Percentiles rank a stretch among this genome's conserved stretches.
Conservation (phyloP, 2,888 invertebrate species). For the Microchrysa polita region DNA sequence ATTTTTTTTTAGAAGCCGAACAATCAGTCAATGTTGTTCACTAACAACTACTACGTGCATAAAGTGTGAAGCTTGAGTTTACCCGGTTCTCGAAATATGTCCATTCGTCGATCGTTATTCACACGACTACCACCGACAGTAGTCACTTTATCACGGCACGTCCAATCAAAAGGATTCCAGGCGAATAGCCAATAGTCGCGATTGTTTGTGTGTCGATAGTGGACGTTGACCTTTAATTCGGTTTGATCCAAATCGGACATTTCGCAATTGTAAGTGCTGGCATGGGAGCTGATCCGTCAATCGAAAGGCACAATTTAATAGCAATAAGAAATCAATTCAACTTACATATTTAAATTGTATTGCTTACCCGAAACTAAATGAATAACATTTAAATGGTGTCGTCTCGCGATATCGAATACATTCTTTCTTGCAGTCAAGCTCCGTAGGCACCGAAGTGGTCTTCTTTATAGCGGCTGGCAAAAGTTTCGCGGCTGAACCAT, state of each 20-base stretch:
- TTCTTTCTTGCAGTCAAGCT: conserved; percentile 75
- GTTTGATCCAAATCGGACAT: conserved; percentile 81
- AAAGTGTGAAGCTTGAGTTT: conserved; percentile 62
- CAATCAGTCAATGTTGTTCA: conserved; percentile 1
- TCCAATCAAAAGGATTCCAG: conserved; percentile 81
- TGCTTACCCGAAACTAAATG: conserved; percentile 77
- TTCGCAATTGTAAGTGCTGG: conserved; percentile 71
- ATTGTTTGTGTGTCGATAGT: conserved; percentile 73
- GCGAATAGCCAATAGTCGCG: conserved; percentile 78
- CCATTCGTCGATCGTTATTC: conserved; percentile 65
- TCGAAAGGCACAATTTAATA: too few relatives aligned
- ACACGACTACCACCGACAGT: conserved; percentile 63
- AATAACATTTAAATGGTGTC: conserved; percentile 75
- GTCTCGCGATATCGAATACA: conserved; percentile 69
- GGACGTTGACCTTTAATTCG: conserved; percentile 77
- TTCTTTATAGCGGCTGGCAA: conserved; percentile 73
- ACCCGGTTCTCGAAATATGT: conserved; percentile 65
- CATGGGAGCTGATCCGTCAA: conserved; percentile 62
- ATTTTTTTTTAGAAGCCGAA: conserved; percentile 15
- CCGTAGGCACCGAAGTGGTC: conserved; percentile 71
- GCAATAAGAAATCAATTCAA: not conserved
- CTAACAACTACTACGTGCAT: conserved; percentile 58
- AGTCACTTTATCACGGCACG: conserved; percentile 68
- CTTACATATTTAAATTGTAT: too few relatives aligned
- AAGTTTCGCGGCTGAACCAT: conserved; percentile 78